Base-by-base conservation (phyloP, 2,113 vertebrate genomes). In the Microcebus griseorufus region DNA sequence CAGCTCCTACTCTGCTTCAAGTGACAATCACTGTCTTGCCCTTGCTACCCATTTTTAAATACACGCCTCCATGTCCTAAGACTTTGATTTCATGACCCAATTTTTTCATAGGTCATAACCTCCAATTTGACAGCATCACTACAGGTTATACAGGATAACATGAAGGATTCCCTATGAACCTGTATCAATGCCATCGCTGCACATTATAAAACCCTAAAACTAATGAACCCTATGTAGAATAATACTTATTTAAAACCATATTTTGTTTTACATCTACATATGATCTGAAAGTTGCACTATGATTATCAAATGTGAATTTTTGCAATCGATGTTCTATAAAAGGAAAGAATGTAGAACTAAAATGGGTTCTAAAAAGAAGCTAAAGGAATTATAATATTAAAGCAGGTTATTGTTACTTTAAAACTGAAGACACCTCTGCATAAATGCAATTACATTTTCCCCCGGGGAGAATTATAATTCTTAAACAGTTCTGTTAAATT, bases 281-380 rank as follows among this genome's bases (percentile, higher is more conserved):
- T 9, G 94, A 53, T 29, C 88, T 10, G 1, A 92, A 97, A 92
- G 75, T 8, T 45, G 53, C 22, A 51, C 9, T 86, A 53, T 42
- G 14, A 93, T 81, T 90, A 94, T 53, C 78, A 80, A 94, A 55
- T 53, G 9, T 27, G 34, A 37, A 90, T 18, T 62, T 97, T 88
- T 79, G 80, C 97, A 96, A 64, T 32, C n/a, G 53, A 96, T 92
- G 32, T 0, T 0, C 34, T 60, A 69, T 29, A 81, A 97, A 95
- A 93, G 64, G 6, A 42, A 93, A 95, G 22, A 22, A 75, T 37
- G 9, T 69, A 53, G 1, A 97, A 69, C 10, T 3, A 93, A 72
- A 93, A 37, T 2, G n/a, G 2, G 1, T 4, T 67, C 69, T 78
- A 11, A 39, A 76, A 70, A 82, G 4, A 62, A 94, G 76, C 12